Conservation (phyloP, 2,888 invertebrate species). For the Nemapogon koenigi region DNA sequence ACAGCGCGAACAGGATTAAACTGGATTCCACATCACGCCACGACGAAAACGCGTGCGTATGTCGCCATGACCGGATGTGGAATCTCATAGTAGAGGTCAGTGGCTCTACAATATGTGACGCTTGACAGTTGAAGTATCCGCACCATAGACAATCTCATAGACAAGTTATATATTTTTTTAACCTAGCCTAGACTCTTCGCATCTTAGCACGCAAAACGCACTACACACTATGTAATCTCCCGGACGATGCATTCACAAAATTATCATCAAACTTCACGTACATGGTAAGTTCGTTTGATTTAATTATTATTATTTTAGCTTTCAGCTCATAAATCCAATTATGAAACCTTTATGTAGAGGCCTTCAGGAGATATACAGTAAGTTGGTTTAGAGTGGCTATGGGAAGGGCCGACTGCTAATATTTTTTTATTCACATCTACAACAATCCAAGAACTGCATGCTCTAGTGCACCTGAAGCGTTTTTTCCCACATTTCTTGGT, state of each 20-base stretch:
- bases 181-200: background rate
- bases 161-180: no score
- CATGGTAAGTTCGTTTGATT: background rate
- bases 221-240: background rate
- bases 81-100: no score
- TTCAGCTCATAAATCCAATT: no score
- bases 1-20: no score
- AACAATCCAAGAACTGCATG: no score
- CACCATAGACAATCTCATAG: no score
- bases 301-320: background rate
- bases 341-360: no score
- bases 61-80: no score
- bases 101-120: no score
- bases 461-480: background rate
- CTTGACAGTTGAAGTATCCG: no score
- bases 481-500: background rate
- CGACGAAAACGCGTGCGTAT: no score
- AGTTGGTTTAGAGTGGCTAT: background rate
- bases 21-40: no score
- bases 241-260: background rate
- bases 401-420: background rate
- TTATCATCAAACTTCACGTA: background rate
- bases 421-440: background rate
- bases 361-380: background rate
- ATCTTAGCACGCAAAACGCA: background rate